A percentile compares a stretch with the other conserved stretches of the same genome.
phyloP scores from a whole-genome alignment of 2,113 vertebrate species.

The Coptodon bakossiorum region DNA sequence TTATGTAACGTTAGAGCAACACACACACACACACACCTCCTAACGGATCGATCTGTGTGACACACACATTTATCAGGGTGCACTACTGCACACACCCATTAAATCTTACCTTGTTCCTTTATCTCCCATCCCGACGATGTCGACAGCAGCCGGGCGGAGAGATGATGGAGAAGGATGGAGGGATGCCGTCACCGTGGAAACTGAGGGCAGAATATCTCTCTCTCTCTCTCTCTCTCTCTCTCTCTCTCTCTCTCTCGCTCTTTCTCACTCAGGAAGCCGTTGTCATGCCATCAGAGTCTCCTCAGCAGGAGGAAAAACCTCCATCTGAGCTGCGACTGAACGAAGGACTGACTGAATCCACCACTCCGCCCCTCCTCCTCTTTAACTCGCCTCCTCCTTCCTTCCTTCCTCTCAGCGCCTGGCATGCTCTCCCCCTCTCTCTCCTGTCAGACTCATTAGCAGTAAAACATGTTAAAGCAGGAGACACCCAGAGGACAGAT shows the following conservation, averaged over 20 bases:
- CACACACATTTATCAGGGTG: background rate
- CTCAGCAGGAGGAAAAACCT: slow-evolving; percentile 29
- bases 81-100: background rate
- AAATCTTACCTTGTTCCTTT: slow-evolving; percentile 58
- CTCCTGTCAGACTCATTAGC: slow-evolving; percentile 12
- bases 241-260: background rate
- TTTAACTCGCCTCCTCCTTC: background rate
- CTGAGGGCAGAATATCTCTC: slow-evolving; percentile 17
- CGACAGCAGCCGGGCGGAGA: slow-evolving; percentile 12
- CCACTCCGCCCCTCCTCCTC: background rate
- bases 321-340: slow-evolving; percentile 7
- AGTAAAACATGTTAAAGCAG: slow-evolving; percentile 7
- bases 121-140: slow-evolving; percentile 54
- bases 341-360: background rate
- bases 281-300: slow-evolving; percentile 31
- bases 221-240: background rate
- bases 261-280: slow-evolving; percentile 23
- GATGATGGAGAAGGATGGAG: slow-evolving; percentile 14
- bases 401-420: background rate
- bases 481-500: background rate
- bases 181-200: slow-evolving; percentile 62
- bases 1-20: slow-evolving; percentile 12
- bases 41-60: background rate
- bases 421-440: background rate
- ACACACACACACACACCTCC: background rate